Evolutionary conservation across 2,888 invertebrate genomes (phyloP).

Genomic region (Thymelicus acteon): DNA sequence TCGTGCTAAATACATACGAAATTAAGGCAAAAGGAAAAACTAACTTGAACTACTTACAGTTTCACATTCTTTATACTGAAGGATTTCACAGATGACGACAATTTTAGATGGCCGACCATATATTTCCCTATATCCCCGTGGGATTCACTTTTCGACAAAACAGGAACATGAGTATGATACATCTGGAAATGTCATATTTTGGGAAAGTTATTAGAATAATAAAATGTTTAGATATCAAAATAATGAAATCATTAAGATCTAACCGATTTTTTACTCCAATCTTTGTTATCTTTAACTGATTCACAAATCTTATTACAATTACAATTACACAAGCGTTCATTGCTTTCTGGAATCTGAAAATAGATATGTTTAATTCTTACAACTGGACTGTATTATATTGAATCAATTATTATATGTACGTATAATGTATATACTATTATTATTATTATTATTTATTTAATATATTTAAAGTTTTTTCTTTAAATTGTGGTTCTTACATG

Average conservation of each 20-base stretch:
- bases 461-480: too few relatives aligned
- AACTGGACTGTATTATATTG: background rate
- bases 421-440: too few relatives aligned
- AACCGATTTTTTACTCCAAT: background rate
- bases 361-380: background rate
- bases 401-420: too few relatives aligned
- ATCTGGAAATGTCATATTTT: conserved; percentile 7
- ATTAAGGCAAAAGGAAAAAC: too few relatives aligned
- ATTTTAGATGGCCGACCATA: background rate
- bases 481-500: background rate
- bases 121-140: background rate
- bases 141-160: background rate
- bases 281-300: background rate
- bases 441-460: too few relatives aligned
- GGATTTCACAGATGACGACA: conserved; percentile 19
- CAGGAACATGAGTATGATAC: conserved; percentile 11
- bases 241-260: background rate
- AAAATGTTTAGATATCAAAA: background rate
- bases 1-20: too few relatives aligned
- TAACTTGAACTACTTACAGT: conserved; percentile 35
- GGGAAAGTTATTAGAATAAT: background rate
- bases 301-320: background rate
- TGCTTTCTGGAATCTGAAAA: background rate
- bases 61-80: conserved; percentile 39
- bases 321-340: background rate